Evolutionary conservation across 1,140 invertebrate genomes (phyloP).

Genomic region (Drosophila guanche): DNA sequence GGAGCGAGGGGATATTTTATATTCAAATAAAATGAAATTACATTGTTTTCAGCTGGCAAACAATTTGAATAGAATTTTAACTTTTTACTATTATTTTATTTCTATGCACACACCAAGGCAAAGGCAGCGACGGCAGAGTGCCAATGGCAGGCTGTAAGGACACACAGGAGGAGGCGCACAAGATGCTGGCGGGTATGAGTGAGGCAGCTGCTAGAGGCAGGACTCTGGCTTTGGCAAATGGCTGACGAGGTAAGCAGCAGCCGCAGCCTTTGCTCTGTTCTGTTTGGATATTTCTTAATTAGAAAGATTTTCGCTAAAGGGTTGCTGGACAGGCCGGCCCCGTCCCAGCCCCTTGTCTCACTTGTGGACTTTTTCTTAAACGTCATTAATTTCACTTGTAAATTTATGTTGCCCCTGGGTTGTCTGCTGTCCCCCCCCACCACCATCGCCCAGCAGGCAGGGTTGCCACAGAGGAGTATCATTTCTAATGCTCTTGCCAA

Average conservation of each 20-base stretch:
- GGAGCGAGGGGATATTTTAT: slow-evolving; percentile 66
- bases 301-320: slow-evolving; percentile 75
- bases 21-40: slow-evolving; percentile 83
- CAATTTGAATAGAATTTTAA: slow-evolving; percentile 83
- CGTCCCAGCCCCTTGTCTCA: neutral
- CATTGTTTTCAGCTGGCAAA: slow-evolving; percentile 83
- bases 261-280: neutral
- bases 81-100: slow-evolving; percentile 83
- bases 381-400: slow-evolving; percentile 74
- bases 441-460: neutral
- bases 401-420: slow-evolving; percentile 68
- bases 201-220: slow-evolving; percentile 50
- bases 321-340: slow-evolving; percentile 43
- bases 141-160: slow-evolving; percentile 16
- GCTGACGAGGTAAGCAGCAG: slow-evolving; percentile 27
- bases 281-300: slow-evolving; percentile 76
- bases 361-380: slow-evolving; percentile 53
- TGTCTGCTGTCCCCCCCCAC: slow-evolving; percentile 9
- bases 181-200: slow-evolving; percentile 39
- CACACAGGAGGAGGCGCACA: slow-evolving; percentile 39
- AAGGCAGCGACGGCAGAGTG: slow-evolving; percentile 16
- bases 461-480: neutral
- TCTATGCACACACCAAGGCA: slow-evolving; percentile 70
- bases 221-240: slow-evolving; percentile 41
- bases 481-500: slow-evolving; percentile 37